A percentile compares a stretch with the other conserved stretches of the same genome.
Evolutionary conservation across 2,888 invertebrate genomes (phyloP).

Genomic region (Agriotes lineatus): DNA sequence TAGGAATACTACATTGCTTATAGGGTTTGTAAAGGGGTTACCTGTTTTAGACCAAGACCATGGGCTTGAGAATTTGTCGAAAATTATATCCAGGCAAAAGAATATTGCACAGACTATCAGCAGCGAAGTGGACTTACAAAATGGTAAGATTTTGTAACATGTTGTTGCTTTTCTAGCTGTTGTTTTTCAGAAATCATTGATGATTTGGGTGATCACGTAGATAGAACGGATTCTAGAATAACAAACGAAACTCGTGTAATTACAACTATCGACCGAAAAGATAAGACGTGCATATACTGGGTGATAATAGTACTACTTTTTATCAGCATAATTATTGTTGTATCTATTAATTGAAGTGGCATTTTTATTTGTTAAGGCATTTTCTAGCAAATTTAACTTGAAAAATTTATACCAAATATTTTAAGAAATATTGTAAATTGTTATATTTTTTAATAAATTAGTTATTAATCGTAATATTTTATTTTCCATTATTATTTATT

Average conservation of each 20-base stretch:
- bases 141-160: conserved; percentile 70
- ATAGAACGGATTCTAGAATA: conserved; percentile 77
- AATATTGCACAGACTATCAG: conserved; percentile 80
- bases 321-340: conserved; percentile 74
- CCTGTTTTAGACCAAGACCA: conserved; percentile 76
- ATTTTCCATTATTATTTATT: too few species aligned
- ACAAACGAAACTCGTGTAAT: conserved; percentile 77
- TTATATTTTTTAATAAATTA: conserved; percentile 4
- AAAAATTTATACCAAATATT: conserved; percentile 14
- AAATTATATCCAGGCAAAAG: conserved; percentile 82
- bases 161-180: conserved; percentile 40
- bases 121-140: conserved; percentile 82
- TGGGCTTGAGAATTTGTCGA: conserved; percentile 80
- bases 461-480: too few species aligned
- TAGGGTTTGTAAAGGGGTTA: too few species aligned
- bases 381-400: not conserved
- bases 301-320: conserved; percentile 77
- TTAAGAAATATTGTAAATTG: not conserved
- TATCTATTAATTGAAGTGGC: conserved; percentile 40
- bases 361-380: not conserved
- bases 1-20: too few species aligned
- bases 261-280: conserved; percentile 74
- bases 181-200: conserved; percentile 77
- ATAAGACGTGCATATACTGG: conserved; percentile 83
- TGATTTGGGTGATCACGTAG: conserved; percentile 80